Evolutionary conservation across 2,113 vertebrate genomes (phyloP).

Genomic region (Pao palembangensis): DNA sequence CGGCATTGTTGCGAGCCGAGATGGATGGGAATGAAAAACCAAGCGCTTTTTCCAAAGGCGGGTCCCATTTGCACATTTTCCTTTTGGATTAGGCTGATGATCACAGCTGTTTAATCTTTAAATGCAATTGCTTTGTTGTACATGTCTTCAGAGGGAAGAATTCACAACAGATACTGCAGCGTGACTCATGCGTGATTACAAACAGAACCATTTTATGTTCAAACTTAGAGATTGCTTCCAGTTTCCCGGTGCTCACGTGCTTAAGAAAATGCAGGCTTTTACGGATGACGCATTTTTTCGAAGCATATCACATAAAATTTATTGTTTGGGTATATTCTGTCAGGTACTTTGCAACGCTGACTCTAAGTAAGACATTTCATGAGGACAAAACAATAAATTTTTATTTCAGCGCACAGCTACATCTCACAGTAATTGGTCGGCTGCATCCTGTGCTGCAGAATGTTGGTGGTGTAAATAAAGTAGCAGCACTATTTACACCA

Average conservation of each 20-base stretch:
- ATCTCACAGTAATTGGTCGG: slow-evolving; percentile 2
- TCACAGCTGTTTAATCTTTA: background rate
- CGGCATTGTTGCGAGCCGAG: slow-evolving; percentile 23
- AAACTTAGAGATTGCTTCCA: slow-evolving; percentile 10
- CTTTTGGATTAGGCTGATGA: slow-evolving; percentile 11
- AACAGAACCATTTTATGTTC: background rate
- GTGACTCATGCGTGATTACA: too few relatives aligned
- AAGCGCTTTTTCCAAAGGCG: slow-evolving; percentile 23
- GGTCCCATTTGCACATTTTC: background rate
- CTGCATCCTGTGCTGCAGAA: background rate
- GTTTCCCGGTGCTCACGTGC: slow-evolving; percentile 43
- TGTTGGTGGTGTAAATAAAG: background rate
- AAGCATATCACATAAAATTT: slow-evolving; percentile 67
- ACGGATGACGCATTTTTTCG: slow-evolving; percentile 60
- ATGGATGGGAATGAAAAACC: slow-evolving; percentile 28
- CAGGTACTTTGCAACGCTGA: slow-evolving; percentile 23
- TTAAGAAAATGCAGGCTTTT: slow-evolving; percentile 49
- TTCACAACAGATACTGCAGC: too few relatives aligned
- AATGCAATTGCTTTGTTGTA: background rate
- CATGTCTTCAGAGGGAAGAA: background rate
- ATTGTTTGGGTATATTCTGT: slow-evolving; percentile 53
- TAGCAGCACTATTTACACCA: slow-evolving; percentile 27
- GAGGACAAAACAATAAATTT: slow-evolving; percentile 20
- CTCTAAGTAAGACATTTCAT: slow-evolving; percentile 1
- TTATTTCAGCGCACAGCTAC: background rate